phyloP scores from a whole-genome alignment of 2,113 vertebrate species.

The Varanus salvator region DNA sequence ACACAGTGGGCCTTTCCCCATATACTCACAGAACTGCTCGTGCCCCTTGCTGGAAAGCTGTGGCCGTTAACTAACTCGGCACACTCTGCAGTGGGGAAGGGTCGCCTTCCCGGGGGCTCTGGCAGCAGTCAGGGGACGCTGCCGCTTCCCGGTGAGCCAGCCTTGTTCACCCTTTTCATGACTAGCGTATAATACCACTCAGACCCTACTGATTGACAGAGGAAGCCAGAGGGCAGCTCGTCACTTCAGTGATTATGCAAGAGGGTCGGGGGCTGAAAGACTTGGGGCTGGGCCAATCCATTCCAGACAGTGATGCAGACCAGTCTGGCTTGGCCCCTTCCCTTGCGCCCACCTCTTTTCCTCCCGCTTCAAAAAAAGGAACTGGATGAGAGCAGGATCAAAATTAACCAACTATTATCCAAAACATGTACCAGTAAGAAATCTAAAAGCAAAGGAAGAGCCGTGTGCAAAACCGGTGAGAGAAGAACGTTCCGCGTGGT shows the following conservation, averaged over 20 bases:
- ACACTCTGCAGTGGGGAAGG: not conserved
- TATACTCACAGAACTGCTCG: not conserved
- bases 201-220: not conserved
- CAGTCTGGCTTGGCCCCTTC: not conserved
- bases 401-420: accelerated
- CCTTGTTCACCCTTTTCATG: not conserved
- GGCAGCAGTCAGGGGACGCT: not conserved
- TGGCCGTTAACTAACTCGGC: not conserved
- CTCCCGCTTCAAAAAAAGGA: not conserved
- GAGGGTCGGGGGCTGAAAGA: not conserved
- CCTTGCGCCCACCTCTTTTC: no score
- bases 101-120: not conserved
- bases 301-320: not conserved
- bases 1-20: not conserved
- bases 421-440: not conserved
- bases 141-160: no score
- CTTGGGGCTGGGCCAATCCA: not conserved
- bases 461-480: slow-evolving; percentile 15
- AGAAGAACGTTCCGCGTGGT: not conserved
- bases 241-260: not conserved
- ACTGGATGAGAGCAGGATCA: not conserved
- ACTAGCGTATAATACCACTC: not conserved
- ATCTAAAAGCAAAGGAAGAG: not conserved
- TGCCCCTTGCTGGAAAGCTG: not conserved
- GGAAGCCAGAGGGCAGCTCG: not conserved